A percentile compares a stretch with the other conserved stretches of the same genome.
phyloP scores from a whole-genome alignment of 2,113 vertebrate species.

The Lycaon pictus region DNA sequence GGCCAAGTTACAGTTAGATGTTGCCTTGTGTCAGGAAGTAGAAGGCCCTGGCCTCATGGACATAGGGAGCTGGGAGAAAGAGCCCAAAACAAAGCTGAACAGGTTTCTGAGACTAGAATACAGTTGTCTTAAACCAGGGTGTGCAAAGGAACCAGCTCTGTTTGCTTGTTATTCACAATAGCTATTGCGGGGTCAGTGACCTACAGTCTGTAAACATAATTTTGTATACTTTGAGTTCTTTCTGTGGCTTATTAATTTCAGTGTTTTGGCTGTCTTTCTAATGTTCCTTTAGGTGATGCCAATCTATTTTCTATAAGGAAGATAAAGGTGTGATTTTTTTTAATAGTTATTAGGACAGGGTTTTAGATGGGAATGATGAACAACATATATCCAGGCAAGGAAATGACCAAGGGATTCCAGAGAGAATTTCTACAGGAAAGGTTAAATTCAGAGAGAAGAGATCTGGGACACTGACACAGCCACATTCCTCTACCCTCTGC shows the following conservation, averaged over 20 bases:
- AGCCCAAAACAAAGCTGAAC: background rate
- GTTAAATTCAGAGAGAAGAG: background rate
- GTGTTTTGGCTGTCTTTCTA: background rate
- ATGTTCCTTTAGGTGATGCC: background rate
- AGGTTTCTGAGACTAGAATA: background rate
- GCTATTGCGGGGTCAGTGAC: background rate
- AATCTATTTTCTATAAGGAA: background rate
- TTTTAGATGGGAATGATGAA: background rate
- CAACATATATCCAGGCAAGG: background rate
- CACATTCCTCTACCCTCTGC: background rate
- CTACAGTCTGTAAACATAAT: background rate
- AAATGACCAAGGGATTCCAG: background rate
- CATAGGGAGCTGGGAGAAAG: background rate
- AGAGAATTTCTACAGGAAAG: background rate
- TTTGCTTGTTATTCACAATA: background rate
- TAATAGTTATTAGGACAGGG: background rate
- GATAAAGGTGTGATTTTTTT: background rate
- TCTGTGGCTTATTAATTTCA: background rate
- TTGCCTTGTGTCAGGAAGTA: background rate
- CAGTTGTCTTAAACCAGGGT: background rate
- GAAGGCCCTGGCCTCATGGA: background rate
- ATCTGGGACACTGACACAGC: background rate
- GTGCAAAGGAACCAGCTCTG: background rate
- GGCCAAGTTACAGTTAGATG: background rate
- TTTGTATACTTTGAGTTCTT: background rate